These are phyloP conservation scores for Gerris buenoi DNA, from an alignment of 1,140 invertebrate genomes.

Conservation along the genomic window DNA sequence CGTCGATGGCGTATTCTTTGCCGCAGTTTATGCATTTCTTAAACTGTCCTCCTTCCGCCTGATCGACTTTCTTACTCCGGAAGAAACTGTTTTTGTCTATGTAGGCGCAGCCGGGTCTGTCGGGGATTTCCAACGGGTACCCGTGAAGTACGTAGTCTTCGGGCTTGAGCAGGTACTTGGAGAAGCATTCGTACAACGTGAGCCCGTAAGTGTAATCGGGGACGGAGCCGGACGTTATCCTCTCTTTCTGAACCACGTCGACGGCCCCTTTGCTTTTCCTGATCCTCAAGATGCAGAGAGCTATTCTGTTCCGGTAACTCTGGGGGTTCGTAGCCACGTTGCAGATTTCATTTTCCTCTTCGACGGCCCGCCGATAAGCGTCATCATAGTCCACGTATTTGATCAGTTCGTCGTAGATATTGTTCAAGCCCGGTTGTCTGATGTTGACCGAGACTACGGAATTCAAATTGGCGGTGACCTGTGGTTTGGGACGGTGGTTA, in stretches of 20 bases:
- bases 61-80: conserved; percentile 31
- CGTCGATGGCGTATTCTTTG: conserved; percentile 56
- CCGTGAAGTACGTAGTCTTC: conserved; percentile 4
- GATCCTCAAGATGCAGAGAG: neutral
- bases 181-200: conserved; percentile 6
- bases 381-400: conserved; percentile 3
- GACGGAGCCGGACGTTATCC: neutral
- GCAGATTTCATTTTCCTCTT: neutral
- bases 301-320: neutral
- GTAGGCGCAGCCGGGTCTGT: neutral
- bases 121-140: neutral
- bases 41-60: conserved; percentile 35
- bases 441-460: neutral
- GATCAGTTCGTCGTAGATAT: conserved; percentile 6
- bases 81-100: conserved; percentile 39
- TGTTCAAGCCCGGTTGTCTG: conserved; percentile 1
- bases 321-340: neutral
- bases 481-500: neutral
- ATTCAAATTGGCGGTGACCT: neutral
- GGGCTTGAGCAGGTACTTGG: neutral
- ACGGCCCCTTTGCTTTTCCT: neutral
- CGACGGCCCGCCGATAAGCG: neutral
- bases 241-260: neutral
- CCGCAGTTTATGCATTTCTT: conserved; percentile 70
- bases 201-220: conserved; percentile 1